Conservation (phyloP, 2,113 vertebrate species). For the Grammomys surdaster region DNA sequence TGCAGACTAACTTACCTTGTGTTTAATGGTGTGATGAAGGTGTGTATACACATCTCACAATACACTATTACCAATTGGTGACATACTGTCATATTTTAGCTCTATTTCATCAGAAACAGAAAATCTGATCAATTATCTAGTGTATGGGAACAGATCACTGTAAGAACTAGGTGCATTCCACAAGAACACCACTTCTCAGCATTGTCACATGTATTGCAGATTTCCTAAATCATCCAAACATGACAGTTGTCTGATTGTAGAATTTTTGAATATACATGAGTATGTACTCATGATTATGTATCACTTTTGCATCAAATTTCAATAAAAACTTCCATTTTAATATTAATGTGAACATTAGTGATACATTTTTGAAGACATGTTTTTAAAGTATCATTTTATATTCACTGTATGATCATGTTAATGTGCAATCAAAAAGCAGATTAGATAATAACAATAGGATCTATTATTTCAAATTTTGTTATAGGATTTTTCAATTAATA, state of each 20-base stretch:
- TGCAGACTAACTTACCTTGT: not conserved
- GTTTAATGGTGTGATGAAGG: not conserved
- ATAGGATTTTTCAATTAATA: not conserved
- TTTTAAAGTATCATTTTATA: not conserved
- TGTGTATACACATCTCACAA: not conserved
- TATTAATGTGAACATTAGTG: not conserved
- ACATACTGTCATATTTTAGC: not conserved
- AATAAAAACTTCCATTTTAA: not conserved
- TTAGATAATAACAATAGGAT: not conserved
- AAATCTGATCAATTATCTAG: not conserved
- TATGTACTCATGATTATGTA: not conserved
- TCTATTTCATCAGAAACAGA: not conserved
- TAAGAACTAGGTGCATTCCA: not conserved
- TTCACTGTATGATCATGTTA: not conserved
- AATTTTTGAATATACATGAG: not conserved
- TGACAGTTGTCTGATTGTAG: not conserved
- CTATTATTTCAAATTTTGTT: not conserved
- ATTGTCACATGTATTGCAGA: not conserved
- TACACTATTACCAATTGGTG: not conserved
- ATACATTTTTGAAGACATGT: not conserved
- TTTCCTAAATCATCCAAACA: not conserved
- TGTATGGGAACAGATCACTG: not conserved
- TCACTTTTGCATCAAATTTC: not conserved
- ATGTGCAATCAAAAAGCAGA: not conserved
- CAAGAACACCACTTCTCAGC: not conserved